Percentiles rank a stretch among this genome's conserved stretches.
Conservation (phyloP, 2,888 invertebrate genomes). For the Cerastis rubricosa region DNA sequence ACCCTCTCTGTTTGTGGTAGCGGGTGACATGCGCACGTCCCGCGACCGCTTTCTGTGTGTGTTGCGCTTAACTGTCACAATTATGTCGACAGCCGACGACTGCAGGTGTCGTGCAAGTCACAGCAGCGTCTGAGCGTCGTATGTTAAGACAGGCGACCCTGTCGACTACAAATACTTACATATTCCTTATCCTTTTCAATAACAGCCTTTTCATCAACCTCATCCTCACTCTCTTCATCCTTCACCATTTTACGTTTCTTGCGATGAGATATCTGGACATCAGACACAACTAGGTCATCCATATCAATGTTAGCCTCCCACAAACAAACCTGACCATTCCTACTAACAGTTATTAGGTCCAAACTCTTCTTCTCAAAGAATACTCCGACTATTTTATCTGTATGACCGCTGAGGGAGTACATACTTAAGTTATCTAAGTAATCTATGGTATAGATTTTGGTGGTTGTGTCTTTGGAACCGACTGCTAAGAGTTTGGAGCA, state of each 20-base stretch:
- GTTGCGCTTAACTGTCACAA: too few relatives aligned
- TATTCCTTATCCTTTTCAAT: conserved; percentile 90
- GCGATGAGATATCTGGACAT: conserved; percentile 88
- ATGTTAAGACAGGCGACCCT: too few relatives aligned
- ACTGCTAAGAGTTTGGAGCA: conserved; percentile 97
- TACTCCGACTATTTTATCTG: conserved; percentile 95
- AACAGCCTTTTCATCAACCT: conserved; percentile 91
- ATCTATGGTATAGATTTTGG: conserved; percentile 95
- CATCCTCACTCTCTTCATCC: conserved; percentile 92
- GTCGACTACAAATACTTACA: conserved; percentile 78
- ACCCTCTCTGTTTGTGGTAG: too few relatives aligned
- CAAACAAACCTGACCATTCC: conserved; percentile 95
- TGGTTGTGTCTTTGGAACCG: conserved; percentile 97
- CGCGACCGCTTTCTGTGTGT: too few relatives aligned
- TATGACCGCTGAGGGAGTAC: conserved; percentile 95
- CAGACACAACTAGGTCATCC: conserved; percentile 91
- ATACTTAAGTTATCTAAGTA: conserved; percentile 94
- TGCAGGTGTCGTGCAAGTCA: too few relatives aligned
- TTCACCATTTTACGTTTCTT: conserved; percentile 83
- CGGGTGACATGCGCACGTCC: too few relatives aligned
- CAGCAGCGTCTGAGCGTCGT: too few relatives aligned
- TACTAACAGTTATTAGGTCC: conserved; percentile 95
- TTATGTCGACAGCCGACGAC: too few relatives aligned
- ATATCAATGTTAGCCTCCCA: conserved; percentile 96
- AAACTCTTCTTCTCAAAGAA: conserved; percentile 97